Evolutionary conservation across 2,113 vertebrate genomes (phyloP).

Genomic region (Laterallus jamaicensis): DNA sequence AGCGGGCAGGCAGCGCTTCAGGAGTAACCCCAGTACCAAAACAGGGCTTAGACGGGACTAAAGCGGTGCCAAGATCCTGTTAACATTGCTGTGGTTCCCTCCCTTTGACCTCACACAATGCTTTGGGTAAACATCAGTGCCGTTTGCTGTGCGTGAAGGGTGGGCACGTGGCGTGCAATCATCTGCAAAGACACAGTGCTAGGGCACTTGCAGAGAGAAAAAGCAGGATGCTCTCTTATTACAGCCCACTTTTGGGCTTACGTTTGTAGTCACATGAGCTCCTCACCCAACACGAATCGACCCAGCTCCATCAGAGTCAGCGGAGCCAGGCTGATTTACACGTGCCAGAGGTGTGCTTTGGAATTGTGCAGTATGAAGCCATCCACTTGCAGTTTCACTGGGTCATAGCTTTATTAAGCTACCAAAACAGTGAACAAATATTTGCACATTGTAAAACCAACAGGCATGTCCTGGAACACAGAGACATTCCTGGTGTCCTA

Average conservation of each 20-base stretch:
- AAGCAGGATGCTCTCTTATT: background rate
- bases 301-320: background rate
- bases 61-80: background rate
- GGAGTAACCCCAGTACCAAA: background rate
- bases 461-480: background rate
- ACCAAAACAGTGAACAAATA: background rate
- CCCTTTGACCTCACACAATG: background rate
- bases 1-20: background rate
- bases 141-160: background rate
- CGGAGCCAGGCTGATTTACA: background rate
- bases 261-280: background rate
- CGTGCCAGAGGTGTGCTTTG: background rate
- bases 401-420: background rate
- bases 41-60: background rate
- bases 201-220: background rate
- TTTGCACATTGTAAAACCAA: background rate
- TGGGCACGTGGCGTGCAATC: fast-evolving
- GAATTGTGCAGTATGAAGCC: background rate
- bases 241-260: background rate
- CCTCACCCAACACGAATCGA: background rate
- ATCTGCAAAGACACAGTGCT: background rate
- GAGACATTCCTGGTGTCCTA: background rate
- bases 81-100: background rate
- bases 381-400: background rate
- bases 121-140: background rate